Evolutionary conservation across 2,888 invertebrate genomes (phyloP).

Genomic region (Gryllus longicercus): DNA sequence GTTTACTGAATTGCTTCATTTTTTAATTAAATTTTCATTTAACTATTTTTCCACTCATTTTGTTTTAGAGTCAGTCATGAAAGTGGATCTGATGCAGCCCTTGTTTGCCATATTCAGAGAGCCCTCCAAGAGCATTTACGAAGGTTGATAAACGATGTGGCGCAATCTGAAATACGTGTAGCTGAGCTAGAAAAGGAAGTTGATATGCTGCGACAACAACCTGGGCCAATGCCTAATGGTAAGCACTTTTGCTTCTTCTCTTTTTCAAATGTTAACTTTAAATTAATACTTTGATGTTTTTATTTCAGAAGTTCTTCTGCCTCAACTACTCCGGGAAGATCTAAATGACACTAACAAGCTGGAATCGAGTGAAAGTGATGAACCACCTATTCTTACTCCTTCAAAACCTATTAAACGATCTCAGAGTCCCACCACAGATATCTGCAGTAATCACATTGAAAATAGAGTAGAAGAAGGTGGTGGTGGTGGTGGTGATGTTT

Average conservation of each 20-base stretch:
- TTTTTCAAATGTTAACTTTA: background rate
- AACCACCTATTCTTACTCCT: background rate
- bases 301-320: slow-evolving; percentile 36
- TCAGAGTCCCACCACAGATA: background rate
- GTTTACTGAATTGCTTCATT: too few relatives aligned
- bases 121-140: slow-evolving; percentile 45
- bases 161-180: slow-evolving; percentile 42
- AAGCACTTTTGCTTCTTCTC: slow-evolving; percentile 11
- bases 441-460: background rate
- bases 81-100: slow-evolving; percentile 21
- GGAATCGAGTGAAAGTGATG: background rate
- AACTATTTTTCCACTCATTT: background rate
- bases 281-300: background rate
- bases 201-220: slow-evolving; percentile 36
- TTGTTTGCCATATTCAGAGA: slow-evolving; percentile 42
- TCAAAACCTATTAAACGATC: background rate
- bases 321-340: slow-evolving; percentile 33
- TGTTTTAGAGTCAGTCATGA: background rate
- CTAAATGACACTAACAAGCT: slow-evolving; percentile 24
- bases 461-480: background rate
- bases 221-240: slow-evolving; percentile 41
- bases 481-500: background rate
- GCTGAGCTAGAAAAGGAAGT: slow-evolving; percentile 35
- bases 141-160: slow-evolving; percentile 42
- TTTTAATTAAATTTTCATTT: background rate